Percentiles rank a stretch among this genome's conserved stretches.
phyloP scores from a whole-genome alignment of 2,797 vertebrate species.

The Yasuhikotakia modesta region DNA sequence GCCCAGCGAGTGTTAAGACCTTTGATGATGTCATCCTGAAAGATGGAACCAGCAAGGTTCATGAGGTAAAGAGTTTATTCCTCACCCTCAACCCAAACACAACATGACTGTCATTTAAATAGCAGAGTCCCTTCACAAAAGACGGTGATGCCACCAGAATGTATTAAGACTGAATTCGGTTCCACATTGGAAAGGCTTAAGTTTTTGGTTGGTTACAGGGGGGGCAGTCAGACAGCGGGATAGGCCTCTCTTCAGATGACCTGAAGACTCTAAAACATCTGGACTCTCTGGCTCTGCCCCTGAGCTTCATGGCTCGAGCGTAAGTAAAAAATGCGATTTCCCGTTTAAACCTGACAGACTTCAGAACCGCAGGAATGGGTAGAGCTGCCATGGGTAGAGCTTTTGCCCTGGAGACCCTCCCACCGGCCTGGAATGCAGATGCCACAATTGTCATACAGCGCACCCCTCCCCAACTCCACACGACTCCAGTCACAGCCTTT shows the following conservation, averaged over 20 bases:
- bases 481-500: conserved; percentile 60
- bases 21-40: conserved; percentile 88
- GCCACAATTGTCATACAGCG: conserved; percentile 64
- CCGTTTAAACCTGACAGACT: conserved; percentile 40
- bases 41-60: conserved; percentile 74
- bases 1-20: conserved; percentile 87
- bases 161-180: not conserved
- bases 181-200: not conserved
- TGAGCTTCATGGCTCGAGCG: conserved; percentile 89
- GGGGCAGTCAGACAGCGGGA: conserved; percentile 85
- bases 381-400: not conserved
- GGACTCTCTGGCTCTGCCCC: conserved; percentile 84
- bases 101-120: conserved; percentile 4
- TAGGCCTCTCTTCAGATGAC: conserved; percentile 86
- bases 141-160: not conserved
- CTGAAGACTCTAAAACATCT: conserved; percentile 84
- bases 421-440: conserved; percentile 72
- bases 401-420: conserved; percentile 68
- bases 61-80: conserved; percentile 76
- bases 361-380: conserved; percentile 36
- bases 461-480: conserved; percentile 47
- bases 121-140: not conserved
- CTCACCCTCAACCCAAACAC: conserved; percentile 22
- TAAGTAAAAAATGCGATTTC: conserved; percentile 72
- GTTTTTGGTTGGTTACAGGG: conserved; percentile 70